These are phyloP conservation scores for Notodonta dromedarius DNA, from an alignment of 2,888 invertebrate species.

Conservation along the genomic window DNA sequence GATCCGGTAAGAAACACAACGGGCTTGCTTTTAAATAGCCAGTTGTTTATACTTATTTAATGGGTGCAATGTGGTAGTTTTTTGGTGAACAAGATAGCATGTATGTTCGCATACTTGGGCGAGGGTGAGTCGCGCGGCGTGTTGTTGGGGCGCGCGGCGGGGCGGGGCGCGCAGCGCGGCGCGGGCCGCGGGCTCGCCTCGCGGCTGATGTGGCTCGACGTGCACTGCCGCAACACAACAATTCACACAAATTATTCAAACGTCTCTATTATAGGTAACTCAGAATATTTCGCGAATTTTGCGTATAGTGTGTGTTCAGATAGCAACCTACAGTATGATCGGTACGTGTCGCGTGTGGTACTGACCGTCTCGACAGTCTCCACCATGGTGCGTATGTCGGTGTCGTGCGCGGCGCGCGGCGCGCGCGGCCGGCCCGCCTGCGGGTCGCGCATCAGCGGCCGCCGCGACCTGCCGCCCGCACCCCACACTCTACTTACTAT, in stretches of 20 bases:
- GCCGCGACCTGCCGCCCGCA: constrained; percentile 44
- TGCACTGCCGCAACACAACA: constrained; percentile 33
- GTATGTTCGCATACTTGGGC: neutral
- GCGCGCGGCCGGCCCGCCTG: constrained; percentile 26
- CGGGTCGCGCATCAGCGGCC: constrained; percentile 65
- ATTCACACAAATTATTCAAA: too few relatives aligned
- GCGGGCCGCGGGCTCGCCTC: constrained; percentile 34
- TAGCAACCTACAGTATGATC: too few relatives aligned
- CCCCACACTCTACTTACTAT: neutral
- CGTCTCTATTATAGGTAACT: too few relatives aligned
- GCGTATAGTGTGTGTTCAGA: too few relatives aligned
- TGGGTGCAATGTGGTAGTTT: too few relatives aligned
- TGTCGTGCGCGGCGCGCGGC: constrained; percentile 26
- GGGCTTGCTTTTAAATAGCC: too few relatives aligned
- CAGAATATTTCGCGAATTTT: too few relatives aligned
- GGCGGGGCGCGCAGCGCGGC: constrained; percentile 11
- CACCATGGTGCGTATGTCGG: constrained; percentile 63
- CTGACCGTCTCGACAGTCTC: constrained; percentile 56
- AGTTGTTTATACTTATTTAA: too few relatives aligned
- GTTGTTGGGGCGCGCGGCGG: neutral
- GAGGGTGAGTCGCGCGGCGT: neutral
- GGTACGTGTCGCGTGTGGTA: neutral
- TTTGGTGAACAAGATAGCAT: too few relatives aligned
- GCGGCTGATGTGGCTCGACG: constrained; percentile 53
- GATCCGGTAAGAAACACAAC: too few relatives aligned